phyloP scores from a whole-genome alignment of 2,113 vertebrate species.

The Mus spicilegus region DNA sequence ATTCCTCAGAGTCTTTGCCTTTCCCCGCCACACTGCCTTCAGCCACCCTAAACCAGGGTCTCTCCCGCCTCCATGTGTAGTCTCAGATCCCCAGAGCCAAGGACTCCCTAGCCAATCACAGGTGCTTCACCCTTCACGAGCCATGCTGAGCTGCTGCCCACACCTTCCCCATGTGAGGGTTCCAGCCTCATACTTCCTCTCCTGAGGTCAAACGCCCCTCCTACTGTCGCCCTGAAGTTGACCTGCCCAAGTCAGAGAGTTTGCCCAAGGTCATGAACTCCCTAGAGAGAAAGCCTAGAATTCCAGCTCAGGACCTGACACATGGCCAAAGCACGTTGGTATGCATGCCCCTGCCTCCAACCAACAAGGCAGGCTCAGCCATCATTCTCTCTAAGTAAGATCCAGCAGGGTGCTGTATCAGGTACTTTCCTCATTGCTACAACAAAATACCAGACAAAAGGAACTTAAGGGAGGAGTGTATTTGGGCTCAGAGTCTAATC shows the following conservation, averaged over 20 bases:
- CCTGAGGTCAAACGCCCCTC: neutral
- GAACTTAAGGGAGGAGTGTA: neutral
- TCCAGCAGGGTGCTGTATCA: no score
- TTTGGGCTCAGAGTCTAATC: no score
- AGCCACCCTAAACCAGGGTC: neutral
- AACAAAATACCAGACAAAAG: neutral
- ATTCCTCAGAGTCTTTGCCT: neutral
- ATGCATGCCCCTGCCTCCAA: neutral
- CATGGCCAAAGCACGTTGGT: neutral
- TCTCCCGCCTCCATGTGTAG: neutral
- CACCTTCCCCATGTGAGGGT: neutral
- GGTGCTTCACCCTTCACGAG: rapidly evolving
- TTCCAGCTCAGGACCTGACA: neutral
- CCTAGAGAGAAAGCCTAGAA: neutral
- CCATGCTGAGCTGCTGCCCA: neutral
- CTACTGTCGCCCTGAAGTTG: neutral
- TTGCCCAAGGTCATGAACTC: neutral
- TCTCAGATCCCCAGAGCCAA: neutral
- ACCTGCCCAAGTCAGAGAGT: neutral
- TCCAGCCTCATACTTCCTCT: neutral
- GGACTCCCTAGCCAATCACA: neutral
- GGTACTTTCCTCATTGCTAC: neutral
- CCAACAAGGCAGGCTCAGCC: neutral
- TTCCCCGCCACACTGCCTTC: neutral
- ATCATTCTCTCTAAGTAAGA: neutral